Evolutionary conservation across 1,140 invertebrate genomes (phyloP).

Genomic region (Helicoverpa zea): DNA sequence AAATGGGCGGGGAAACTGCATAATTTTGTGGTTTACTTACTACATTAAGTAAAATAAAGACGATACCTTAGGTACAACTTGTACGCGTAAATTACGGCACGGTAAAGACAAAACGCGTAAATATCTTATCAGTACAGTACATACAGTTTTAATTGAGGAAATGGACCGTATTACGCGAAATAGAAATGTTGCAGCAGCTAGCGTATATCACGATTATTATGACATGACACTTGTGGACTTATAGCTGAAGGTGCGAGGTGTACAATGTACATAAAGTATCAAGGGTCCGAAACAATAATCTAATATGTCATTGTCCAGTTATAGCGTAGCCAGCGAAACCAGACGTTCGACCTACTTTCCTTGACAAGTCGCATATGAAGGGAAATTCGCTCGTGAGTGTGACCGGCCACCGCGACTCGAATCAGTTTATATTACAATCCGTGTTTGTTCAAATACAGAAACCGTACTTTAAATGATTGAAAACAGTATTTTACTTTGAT

Average conservation of each 20-base stretch:
- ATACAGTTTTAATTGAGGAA: not conserved
- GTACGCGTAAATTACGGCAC: not conserved
- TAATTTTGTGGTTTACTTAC: constrained; percentile 8
- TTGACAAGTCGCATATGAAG: constrained; percentile 67
- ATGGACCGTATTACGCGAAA: not conserved
- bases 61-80: too few species aligned
- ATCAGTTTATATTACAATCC: constrained; percentile 52
- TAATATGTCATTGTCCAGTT: constrained; percentile 53
- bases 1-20: not conserved
- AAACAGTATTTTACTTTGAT: not conserved
- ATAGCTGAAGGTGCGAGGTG: constrained; percentile 8
- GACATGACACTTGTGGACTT: not conserved
- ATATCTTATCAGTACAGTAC: not conserved
- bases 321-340: constrained; percentile 60
- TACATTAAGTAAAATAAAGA: not conserved
- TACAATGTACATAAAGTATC: constrained; percentile 33
- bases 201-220: constrained; percentile 33
- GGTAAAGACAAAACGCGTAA: not conserved
- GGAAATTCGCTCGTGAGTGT: constrained; percentile 63
- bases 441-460: constrained; percentile 41
- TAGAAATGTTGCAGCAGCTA: constrained; percentile 13
- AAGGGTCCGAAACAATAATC: constrained; percentile 56
- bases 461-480: not conserved
- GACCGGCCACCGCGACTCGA: constrained; percentile 50
- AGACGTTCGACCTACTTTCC: constrained; percentile 75